These are phyloP conservation scores for Scelioninae gen. 2 DNA, from an alignment of 2,888 invertebrate genomes.

Conservation along the genomic window DNA sequence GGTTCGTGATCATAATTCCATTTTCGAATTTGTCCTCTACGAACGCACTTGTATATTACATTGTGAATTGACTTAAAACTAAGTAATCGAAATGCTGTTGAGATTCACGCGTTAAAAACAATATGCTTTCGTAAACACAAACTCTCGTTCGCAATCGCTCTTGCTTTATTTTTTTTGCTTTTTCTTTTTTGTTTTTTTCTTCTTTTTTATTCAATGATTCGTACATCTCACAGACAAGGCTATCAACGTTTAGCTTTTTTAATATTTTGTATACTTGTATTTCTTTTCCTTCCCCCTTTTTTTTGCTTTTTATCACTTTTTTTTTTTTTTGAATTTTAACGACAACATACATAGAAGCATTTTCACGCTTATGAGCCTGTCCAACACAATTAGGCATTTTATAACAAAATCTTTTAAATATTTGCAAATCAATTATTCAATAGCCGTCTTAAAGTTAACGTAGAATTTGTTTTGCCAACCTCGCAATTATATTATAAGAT, in stretches of 20 bases:
- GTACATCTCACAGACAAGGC: slow-evolving; percentile 52
- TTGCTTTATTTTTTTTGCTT: slow-evolving; percentile 1
- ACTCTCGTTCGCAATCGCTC: neutral
- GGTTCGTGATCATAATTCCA: slow-evolving; percentile 35
- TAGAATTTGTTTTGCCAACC: slow-evolving; percentile 46
- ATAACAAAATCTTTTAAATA: slow-evolving; percentile 54
- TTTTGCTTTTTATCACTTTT: slow-evolving; percentile 5
- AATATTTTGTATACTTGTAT: slow-evolving; percentile 10
- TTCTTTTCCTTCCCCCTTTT: slow-evolving; percentile 19
- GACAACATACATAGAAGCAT: slow-evolving; percentile 57
- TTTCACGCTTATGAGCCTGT: slow-evolving; percentile 44
- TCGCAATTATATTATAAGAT: slow-evolving; percentile 26
- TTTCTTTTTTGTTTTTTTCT: slow-evolving; percentile 3
- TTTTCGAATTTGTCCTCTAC: slow-evolving; percentile 39
- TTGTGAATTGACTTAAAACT: slow-evolving; percentile 55
- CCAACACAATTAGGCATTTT: slow-evolving; percentile 48
- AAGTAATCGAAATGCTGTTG: slow-evolving; percentile 57
- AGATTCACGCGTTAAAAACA: slow-evolving; percentile 51
- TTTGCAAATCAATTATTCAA: slow-evolving; percentile 54
- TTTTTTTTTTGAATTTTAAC: slow-evolving; percentile 33
- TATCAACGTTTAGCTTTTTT: slow-evolving; percentile 33
- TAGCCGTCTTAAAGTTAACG: slow-evolving; percentile 52
- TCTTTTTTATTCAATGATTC: slow-evolving; percentile 29
- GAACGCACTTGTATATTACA: slow-evolving; percentile 54
- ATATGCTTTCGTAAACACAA: slow-evolving; percentile 28